phyloP scores from a whole-genome alignment of 2,113 vertebrate species.

The Poecile atricapillus region DNA sequence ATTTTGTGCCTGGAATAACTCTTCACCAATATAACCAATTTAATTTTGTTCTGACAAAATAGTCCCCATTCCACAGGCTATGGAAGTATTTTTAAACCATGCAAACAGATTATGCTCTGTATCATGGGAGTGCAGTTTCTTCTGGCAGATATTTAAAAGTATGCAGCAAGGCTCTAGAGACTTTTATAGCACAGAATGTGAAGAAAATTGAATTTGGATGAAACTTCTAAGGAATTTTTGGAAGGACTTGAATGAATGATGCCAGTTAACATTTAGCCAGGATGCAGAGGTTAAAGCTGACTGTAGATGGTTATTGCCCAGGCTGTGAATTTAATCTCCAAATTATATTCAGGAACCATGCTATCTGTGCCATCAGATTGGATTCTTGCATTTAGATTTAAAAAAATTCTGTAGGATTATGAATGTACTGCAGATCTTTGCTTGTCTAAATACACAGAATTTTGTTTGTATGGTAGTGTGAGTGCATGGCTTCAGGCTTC shows the following conservation, averaged over 20 bases:
- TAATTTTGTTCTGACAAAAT: background rate
- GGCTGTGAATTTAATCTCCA: background rate
- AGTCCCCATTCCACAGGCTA: background rate
- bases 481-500: background rate
- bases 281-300: constrained; percentile 11
- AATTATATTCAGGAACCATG: background rate
- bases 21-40: background rate
- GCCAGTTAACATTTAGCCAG: background rate
- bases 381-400: background rate
- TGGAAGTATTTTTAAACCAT: background rate
- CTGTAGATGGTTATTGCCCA: background rate
- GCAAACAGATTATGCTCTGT: background rate
- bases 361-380: background rate
- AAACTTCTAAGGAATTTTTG: constrained; percentile 26
- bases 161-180: background rate
- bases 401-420: background rate
- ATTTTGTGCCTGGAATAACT: background rate
- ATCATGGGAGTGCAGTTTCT: background rate
- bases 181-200: background rate
- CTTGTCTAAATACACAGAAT: background rate
- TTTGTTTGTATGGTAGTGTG: background rate
- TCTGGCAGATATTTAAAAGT: constrained; percentile 21
- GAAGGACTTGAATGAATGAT: background rate
- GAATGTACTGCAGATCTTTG: background rate
- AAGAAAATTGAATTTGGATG: constrained; percentile 43